Conservation (phyloP, 2,113 vertebrate genomes). For the Toxotes jaculatrix region DNA sequence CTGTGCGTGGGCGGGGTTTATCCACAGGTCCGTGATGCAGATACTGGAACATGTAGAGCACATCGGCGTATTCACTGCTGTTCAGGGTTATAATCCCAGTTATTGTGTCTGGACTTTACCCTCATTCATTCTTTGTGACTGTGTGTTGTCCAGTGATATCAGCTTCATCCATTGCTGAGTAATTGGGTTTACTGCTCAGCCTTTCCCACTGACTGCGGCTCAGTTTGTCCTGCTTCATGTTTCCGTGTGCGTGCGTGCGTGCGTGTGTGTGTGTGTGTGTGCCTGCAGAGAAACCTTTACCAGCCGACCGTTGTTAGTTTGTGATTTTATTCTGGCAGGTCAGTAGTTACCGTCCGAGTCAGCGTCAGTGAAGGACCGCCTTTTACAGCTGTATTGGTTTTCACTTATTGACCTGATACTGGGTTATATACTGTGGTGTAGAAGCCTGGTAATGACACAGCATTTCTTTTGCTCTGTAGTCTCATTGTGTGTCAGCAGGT, state of each 20-base stretch:
- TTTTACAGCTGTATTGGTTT: too few relatives aligned
- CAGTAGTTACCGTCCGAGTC: too few relatives aligned
- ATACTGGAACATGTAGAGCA: neutral
- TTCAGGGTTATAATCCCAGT: neutral
- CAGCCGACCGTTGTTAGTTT: too few relatives aligned
- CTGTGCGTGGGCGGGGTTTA: neutral
- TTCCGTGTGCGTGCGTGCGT: neutral
- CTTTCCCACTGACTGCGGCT: neutral
- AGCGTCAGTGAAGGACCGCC: too few relatives aligned
- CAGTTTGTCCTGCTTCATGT: neutral
- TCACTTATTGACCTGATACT: too few relatives aligned
- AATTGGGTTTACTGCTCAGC: neutral
- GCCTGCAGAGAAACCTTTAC: too few relatives aligned
- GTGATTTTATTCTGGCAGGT: too few relatives aligned
- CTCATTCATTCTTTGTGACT: neutral
- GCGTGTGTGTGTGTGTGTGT: too few relatives aligned
- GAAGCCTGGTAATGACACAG: too few relatives aligned
- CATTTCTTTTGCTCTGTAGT: too few relatives aligned
- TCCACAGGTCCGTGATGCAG: neutral
- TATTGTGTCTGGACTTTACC: slow-evolving; percentile 24
- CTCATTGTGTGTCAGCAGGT: too few relatives aligned
- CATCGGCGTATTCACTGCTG: neutral
- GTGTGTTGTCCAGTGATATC: slow-evolving; percentile 21
- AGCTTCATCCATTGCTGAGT: slow-evolving; percentile 13
- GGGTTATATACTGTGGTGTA: too few relatives aligned